Evolutionary conservation across 2,888 invertebrate genomes (phyloP), one percentile per base, ranked within the genome.

Genomic region (Pachydiplax longipennis): DNA sequence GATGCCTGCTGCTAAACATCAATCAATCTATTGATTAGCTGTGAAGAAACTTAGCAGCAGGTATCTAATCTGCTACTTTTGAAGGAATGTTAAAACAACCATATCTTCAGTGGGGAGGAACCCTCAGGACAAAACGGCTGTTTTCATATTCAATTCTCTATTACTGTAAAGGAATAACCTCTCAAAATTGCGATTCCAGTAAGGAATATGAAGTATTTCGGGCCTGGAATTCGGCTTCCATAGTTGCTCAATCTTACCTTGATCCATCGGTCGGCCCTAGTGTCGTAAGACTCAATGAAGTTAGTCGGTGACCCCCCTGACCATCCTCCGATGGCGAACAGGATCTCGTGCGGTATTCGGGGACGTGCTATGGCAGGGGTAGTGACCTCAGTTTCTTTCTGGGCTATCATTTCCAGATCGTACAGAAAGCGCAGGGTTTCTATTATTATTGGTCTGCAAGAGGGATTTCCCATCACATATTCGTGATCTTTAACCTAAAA

Each of bases 381-480:
- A 10, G 96, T 96, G n/a, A 98, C 96, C 94, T 97, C 97, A 12
- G 97, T 96, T 92, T 97, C 97, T 93, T 97, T 94, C 90, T 95
- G 97, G 93, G 95, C 96, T 91, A 98, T 97, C 96, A 98, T 97
- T 94, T 98, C 98, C 93, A 99, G 95, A 93, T 98, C 98, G 94
- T 98, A 98, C 83, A 99, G 95, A 94, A 98, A 98, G 93, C 97
- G 97, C 73, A 99, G 94, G 0, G 98, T 98, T 94, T 98, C 98
- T 61, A 98, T 98, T 92, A 99, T 97, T 92, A 98, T 96, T 0
- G 98, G 98, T 25, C 97, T 96, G 92, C 98, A 98, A 15, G 96
- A 96, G 92, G 98, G 97, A 93, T 97, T 97, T 90, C 96, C 96
- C 18, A 96, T 95, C 0, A 99, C 98, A 93, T 97, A 98, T 0